These are phyloP conservation scores for Zaprionus kolodkinae DNA, from an alignment of 1,140 invertebrate genomes.

Conservation along the genomic window DNA sequence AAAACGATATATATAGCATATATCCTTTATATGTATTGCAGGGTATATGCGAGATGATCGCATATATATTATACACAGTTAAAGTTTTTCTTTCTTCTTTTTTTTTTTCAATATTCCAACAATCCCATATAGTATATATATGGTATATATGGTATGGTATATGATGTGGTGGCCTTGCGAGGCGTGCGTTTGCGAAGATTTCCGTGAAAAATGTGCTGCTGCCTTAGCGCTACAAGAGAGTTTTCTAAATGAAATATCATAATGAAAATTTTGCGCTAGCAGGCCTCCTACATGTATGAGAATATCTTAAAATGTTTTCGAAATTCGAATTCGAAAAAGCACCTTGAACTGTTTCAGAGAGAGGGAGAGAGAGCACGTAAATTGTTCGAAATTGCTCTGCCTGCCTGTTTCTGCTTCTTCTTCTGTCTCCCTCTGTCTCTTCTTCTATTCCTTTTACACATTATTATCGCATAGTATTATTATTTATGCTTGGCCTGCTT, in stretches of 20 bases:
- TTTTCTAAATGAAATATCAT: slow-evolving; percentile 74
- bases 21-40: slow-evolving; percentile 10
- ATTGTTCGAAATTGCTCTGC: slow-evolving; percentile 8
- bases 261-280: slow-evolving; percentile 32
- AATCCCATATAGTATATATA: background rate
- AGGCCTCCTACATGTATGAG: slow-evolving; percentile 26
- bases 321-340: slow-evolving; percentile 40
- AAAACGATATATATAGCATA: slow-evolving; percentile 21
- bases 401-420: background rate
- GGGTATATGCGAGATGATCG: slow-evolving; percentile 19
- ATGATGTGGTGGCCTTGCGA: slow-evolving; percentile 65
- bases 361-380: slow-evolving; percentile 20
- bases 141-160: background rate
- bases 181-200: slow-evolving; percentile 69
- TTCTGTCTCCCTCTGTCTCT: slow-evolving; percentile 10
- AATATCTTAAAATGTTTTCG: slow-evolving; percentile 44
- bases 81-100: slow-evolving; percentile 8
- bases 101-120: slow-evolving; percentile 1
- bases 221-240: slow-evolving; percentile 81
- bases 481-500: slow-evolving; percentile 39
- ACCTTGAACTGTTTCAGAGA: slow-evolving; percentile 25
- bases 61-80: slow-evolving; percentile 43
- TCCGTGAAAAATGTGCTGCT: slow-evolving; percentile 80
- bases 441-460: slow-evolving; percentile 24
- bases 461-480: slow-evolving; percentile 35